Conservation (phyloP, 2,888 invertebrate genomes). For the Drosophila engyochracea region DNA sequence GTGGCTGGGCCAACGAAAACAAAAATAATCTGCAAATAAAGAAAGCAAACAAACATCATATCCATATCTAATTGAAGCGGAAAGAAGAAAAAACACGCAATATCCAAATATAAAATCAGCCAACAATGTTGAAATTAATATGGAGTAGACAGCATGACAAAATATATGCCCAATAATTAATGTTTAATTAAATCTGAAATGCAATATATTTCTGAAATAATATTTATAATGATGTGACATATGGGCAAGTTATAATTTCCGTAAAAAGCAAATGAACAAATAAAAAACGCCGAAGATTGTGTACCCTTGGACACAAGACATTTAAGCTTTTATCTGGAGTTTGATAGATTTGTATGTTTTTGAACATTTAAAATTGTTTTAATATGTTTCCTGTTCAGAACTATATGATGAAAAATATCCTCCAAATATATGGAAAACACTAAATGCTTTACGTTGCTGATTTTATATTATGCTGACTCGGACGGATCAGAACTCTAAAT, state of each 20-base stretch:
- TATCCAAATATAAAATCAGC: constrained; percentile 42
- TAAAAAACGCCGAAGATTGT: background rate
- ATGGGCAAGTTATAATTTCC: background rate
- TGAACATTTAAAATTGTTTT: background rate
- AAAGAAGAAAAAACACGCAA: constrained; percentile 41
- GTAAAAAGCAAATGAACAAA: background rate
- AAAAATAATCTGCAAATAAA: constrained; percentile 8
- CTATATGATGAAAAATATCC: no score
- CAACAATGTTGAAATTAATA: constrained; percentile 11
- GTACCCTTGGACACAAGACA: no score
- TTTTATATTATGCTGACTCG: background rate
- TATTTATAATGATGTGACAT: background rate
- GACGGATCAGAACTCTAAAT: background rate
- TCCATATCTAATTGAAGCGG: constrained; percentile 76
- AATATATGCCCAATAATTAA: constrained; percentile 4
- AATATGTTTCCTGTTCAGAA: background rate
- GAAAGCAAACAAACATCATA: constrained; percentile 60
- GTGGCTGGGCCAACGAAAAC: constrained; percentile 44
- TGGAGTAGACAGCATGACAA: background rate
- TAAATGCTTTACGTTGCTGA: no score
- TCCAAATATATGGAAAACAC: background rate
- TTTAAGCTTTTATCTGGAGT: rapidly evolving
- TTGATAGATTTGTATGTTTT: background rate
- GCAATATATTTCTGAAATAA: background rate
- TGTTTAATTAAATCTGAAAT: background rate